Evolutionary conservation across 2,888 invertebrate species (phyloP).

Genomic region (Cyclophora punctaria): DNA sequence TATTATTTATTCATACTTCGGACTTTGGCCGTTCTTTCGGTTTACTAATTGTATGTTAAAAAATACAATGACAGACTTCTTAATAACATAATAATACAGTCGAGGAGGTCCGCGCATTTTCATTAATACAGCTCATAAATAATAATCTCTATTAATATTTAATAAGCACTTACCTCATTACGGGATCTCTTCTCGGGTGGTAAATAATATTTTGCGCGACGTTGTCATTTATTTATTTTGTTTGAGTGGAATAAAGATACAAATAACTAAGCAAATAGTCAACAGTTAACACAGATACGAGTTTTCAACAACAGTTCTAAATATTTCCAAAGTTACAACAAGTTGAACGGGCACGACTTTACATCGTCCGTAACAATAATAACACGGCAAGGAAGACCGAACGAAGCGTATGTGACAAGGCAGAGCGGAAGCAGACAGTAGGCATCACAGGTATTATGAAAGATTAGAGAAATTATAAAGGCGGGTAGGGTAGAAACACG

Average conservation of each 20-base stretch:
- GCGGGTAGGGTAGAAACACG: slow-evolving; percentile 31
- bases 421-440: slow-evolving; percentile 51
- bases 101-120: background rate
- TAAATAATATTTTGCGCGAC: slow-evolving; percentile 45
- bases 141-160: slow-evolving; percentile 1
- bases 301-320: slow-evolving; percentile 66
- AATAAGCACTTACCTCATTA: slow-evolving; percentile 35
- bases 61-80: too few species aligned
- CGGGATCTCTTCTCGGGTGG: slow-evolving; percentile 31
- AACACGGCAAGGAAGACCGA: slow-evolving; percentile 57
- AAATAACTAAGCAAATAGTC: slow-evolving; percentile 62
- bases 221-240: slow-evolving; percentile 27
- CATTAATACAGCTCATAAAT: background rate
- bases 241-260: slow-evolving; percentile 48
- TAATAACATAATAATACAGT: background rate
- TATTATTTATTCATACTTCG: too few species aligned
- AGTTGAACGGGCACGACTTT: slow-evolving; percentile 45
- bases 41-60: too few species aligned
- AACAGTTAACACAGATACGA: slow-evolving; percentile 72
- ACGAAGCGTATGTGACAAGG: slow-evolving; percentile 46
- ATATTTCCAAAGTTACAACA: slow-evolving; percentile 69
- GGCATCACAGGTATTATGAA: slow-evolving; percentile 56
- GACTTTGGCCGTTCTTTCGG: too few species aligned
- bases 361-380: slow-evolving; percentile 58
- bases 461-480: slow-evolving; percentile 22